Percentiles rank a stretch among this genome's conserved stretches.
Evolutionary conservation across 1,140 invertebrate genomes (phyloP).

Genomic region (Drosophila nigrodunni): DNA sequence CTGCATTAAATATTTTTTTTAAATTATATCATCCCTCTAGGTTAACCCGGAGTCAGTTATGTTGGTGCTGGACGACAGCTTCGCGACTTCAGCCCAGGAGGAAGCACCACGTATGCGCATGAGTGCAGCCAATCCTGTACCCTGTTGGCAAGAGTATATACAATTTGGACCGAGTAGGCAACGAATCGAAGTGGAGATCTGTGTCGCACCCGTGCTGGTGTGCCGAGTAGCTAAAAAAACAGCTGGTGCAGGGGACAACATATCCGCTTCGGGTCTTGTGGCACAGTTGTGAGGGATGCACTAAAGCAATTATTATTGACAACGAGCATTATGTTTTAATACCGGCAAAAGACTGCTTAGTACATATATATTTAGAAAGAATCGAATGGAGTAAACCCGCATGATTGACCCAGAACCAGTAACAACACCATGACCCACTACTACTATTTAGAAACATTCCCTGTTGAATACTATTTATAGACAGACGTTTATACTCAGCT

Average conservation of each 20-base stretch:
- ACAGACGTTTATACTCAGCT: constrained; percentile 57
- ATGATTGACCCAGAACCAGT: not conserved
- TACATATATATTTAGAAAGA: constrained; percentile 50
- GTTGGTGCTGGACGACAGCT: constrained; percentile 94
- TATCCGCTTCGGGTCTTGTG: constrained; percentile 93
- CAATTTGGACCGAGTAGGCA: constrained; percentile 77
- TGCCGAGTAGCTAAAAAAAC: constrained; percentile 93
- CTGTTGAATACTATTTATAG: constrained; percentile 51
- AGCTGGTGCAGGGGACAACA: constrained; percentile 95
- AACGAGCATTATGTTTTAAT: constrained; percentile 23
- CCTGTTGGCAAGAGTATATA: constrained; percentile 92
- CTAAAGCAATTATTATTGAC: constrained; percentile 17
- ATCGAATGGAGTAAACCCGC: constrained; percentile 47
- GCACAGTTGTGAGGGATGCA: constrained; percentile 87
- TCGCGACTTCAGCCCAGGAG: constrained; percentile 88
- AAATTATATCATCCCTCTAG: constrained; percentile 71
- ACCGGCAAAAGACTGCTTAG: constrained; percentile 66
- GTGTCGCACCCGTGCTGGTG: constrained; percentile 93
- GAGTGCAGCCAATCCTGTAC: constrained; percentile 90
- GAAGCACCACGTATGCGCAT: constrained; percentile 86
- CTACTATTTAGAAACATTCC: constrained; percentile 40
- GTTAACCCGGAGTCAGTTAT: constrained; percentile 90
- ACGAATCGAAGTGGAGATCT: constrained; percentile 88
- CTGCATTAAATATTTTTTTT: constrained; percentile 5
- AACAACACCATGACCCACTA: constrained; percentile 9